Evolutionary conservation across 2,888 invertebrate species (phyloP), one percentile per base, ranked within the genome.

Genomic region (Rhimphoctona megacephalus): DNA sequence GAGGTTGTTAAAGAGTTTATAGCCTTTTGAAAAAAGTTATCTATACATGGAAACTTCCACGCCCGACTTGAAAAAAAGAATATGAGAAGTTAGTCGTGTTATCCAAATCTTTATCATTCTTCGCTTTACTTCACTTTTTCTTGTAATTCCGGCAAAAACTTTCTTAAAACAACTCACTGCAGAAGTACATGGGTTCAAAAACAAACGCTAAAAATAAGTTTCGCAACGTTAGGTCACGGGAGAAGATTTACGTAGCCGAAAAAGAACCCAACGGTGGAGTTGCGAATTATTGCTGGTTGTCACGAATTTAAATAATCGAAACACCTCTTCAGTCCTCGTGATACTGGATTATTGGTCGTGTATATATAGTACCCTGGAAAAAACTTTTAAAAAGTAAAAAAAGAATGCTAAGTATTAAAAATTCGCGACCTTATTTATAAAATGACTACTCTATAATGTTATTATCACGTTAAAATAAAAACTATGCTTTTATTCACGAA

Each of bases 261-360:
- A 39, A 69, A 30, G 0, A 78, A 5, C 43, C 43, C 33, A 46
- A 33, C 5, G 17, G 22, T 54, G 19, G 7, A 17, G 39, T 78
- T 22, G 19, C 72, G 39, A 43, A 54, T 78, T 78, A 25, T 43
- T 76, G 14, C 14, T 19, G 9, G 22, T 69, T 5, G 46, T 61
- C 61, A 22, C 66, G 72, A 33, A 36, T 54, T 64, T 74, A 70
- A 80, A 80, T 52, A 69, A 69, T 43, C 61, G 61, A 64, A 22
- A 39, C 25, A 49, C 19, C 36, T 19, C 30, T 11, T 49, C 11
- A 74, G 84, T 84, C 61, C 74, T 46, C 80, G 36, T 61, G 36
- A 64, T 70, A 49, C 36, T 17, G 22, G 30, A 46, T 61, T n/a
- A 61, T 46, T 49, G 33, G 49, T 64, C 33, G 33, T 33, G 36